Evolutionary conservation across 2,113 vertebrate species (phyloP), one percentile per base, ranked within the genome.

Genomic region (Orientallactaga bullata): DNA sequence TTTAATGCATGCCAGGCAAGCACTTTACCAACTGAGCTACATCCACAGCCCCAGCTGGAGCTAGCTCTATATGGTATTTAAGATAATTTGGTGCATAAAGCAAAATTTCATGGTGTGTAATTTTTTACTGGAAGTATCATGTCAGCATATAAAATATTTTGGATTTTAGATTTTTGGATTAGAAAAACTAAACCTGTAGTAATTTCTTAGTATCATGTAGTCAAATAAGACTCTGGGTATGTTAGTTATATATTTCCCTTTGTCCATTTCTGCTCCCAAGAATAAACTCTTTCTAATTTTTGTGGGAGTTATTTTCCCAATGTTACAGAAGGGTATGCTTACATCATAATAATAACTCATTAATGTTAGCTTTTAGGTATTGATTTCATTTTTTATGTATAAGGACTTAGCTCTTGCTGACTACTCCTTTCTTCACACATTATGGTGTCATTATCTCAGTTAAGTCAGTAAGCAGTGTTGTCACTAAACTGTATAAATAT

Each of bases 301-400:
- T 55, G 10, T 55, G 7, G 51, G 39, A 18, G 6, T 18, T 8
- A 8, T 47, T 47, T 2, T 3, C 30, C 61, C 20, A 9, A 7
- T 2, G 1, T 26, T 6, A 6, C 21, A 12, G 18, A 28, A 2
- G 9, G 20, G 0, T 16, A 12, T 1, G n/a, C 68, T 6, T 17
- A 7, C 0, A 5, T 3, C 23, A 30, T 74, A 11, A 1, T 4
- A 30, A 3, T 13, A 2, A 7, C 6, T 24, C 39, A 72, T 15
- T 30, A 23, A 0, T 3, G 8, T 24, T 12, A 3, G n/a, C 3
- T 47, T 1, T 20, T 15, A 5, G 37, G 5, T 28, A 4, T 5
- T 12, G 23, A 3, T 32, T 9, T 20, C 13, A 37, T 51, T 30
- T 17, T 39, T 37, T 16, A 10, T 0, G 4, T 10, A 4, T 17